These are phyloP conservation scores for Nymphicus hollandicus DNA, from an alignment of 2,113 vertebrate genomes.

Conservation along the genomic window DNA sequence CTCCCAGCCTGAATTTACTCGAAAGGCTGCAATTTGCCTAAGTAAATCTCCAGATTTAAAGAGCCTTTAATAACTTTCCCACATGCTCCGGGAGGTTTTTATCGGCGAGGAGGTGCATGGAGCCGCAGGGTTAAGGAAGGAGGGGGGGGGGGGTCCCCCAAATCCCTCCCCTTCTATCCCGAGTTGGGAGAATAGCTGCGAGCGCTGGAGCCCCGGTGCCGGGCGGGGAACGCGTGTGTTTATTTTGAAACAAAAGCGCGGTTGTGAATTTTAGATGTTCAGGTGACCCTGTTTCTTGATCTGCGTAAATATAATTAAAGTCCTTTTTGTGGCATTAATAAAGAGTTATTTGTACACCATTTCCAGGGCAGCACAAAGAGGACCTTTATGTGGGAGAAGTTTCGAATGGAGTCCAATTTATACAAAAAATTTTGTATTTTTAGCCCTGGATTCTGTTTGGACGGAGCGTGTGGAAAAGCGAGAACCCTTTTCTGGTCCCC, in stretches of 20 bases:
- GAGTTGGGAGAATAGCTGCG: not conserved
- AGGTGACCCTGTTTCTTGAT: constrained; percentile 84
- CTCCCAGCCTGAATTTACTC: not conserved
- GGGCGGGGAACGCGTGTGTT: not conserved
- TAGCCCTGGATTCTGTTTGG: constrained; percentile 85
- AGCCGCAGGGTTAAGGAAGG: not conserved
- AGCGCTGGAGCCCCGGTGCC: not conserved
- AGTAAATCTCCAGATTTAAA: constrained; percentile 24
- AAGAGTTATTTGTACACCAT: constrained; percentile 99
- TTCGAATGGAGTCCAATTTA: constrained; percentile 91
- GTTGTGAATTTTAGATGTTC: constrained; percentile 76
- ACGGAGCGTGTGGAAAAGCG: constrained; percentile 82
- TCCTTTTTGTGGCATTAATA: constrained; percentile 97
- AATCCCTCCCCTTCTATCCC: not conserved
- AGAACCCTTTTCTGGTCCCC: constrained; percentile 80
- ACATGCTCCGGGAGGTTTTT: constrained; percentile 31
- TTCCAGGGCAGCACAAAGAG: constrained; percentile 96
- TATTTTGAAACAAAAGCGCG: constrained; percentile 61
- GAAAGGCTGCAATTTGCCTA: not conserved
- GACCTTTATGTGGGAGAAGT: constrained; percentile 91
- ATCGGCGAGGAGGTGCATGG: not conserved
- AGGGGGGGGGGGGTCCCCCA: not conserved
- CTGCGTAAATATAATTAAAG: constrained; percentile 98
- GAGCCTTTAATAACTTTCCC: constrained; percentile 47
- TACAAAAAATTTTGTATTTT: constrained; percentile 94